Conservation (phyloP, 1,140 invertebrate species). For the Rhopalosiphum padi region DNA sequence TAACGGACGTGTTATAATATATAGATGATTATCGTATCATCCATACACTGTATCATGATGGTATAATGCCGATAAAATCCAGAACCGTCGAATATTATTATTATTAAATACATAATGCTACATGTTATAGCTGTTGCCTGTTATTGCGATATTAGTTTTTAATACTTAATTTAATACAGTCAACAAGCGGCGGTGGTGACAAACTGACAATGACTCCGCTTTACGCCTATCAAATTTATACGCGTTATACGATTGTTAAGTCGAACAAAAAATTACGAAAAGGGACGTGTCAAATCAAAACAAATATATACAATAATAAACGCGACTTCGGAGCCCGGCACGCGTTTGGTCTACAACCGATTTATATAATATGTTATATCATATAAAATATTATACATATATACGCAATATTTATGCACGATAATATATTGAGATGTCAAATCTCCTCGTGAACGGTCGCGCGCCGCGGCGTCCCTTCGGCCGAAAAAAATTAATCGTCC, state of each 20-base stretch:
- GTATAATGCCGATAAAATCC: not conserved
- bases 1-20: too few species aligned
- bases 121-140: not conserved
- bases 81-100: not conserved
- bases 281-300: constrained; percentile 55
- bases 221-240: not conserved
- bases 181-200: not conserved
- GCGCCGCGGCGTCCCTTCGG: not conserved
- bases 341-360: constrained; percentile 5
- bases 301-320: constrained; percentile 44
- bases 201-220: not conserved
- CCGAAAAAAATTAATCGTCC: constrained; percentile 47
- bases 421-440: constrained; percentile 52
- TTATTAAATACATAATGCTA: not conserved
- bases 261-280: constrained; percentile 45
- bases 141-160: constrained; percentile 45
- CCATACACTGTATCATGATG: not conserved
- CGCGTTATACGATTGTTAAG: constrained; percentile 36
- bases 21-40: not conserved
- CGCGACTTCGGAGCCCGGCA: constrained; percentile 1
- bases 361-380: not conserved
- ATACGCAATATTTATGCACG: not conserved
- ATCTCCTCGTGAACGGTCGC: constrained; percentile 29
- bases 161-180: constrained; percentile 45
- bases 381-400: not conserved